Conservation (phyloP, 2,797 vertebrate species). For the Manis javanica region DNA sequence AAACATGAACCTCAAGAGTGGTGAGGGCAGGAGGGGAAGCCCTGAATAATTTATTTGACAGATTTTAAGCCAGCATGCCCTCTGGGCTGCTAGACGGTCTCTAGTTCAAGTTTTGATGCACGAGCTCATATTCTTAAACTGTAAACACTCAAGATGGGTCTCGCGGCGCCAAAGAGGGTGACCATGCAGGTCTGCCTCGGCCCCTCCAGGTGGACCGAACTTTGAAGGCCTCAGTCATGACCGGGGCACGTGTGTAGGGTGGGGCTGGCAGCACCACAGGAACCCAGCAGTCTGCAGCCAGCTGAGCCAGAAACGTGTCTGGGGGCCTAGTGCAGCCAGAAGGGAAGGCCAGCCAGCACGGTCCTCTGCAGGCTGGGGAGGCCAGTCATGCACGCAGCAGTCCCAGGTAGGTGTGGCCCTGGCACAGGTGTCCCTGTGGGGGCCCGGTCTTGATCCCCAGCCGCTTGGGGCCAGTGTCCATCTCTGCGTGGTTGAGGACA, state of each 20-base stretch:
- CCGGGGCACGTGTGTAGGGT: fast-evolving
- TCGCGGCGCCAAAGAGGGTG: fast-evolving
- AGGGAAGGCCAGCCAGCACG: not conserved
- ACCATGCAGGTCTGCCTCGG: not conserved
- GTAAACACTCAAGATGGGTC: fast-evolving
- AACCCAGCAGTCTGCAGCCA: not conserved
- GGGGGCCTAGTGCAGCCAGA: not conserved
- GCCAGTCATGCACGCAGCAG: not conserved
- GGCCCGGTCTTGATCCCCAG: too few species aligned
- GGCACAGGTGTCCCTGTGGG: not conserved
- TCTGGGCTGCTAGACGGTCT: not conserved
- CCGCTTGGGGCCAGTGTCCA: not conserved
- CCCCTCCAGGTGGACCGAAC: not conserved
- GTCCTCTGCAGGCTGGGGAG: not conserved
- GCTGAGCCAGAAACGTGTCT: not conserved
- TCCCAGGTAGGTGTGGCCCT: not conserved
- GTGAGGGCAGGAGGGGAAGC: not conserved
- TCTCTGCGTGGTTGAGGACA: not conserved
- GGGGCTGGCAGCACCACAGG: not conserved
- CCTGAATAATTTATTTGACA: not conserved
- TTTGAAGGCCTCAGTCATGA: fast-evolving
- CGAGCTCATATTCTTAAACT: fast-evolving
- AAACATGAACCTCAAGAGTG: not conserved
- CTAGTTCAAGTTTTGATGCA: not conserved
- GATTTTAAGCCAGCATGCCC: not conserved